Conservation (phyloP, 2,888 invertebrate species). For the Dysmachus trigonus region DNA sequence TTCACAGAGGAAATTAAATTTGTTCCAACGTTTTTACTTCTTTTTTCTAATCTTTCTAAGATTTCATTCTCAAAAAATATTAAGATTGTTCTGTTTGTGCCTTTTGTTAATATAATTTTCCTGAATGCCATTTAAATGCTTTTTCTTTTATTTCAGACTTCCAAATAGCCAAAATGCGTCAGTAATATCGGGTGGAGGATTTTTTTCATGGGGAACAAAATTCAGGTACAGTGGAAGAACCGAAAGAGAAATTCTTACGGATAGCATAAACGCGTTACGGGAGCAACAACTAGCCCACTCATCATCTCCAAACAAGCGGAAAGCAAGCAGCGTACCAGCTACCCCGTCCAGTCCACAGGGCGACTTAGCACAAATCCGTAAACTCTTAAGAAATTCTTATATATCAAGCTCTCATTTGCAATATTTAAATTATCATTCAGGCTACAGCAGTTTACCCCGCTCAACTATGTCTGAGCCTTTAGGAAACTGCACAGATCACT, state of each 20-base stretch:
- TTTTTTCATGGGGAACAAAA: conserved; percentile 94
- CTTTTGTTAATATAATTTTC: no score
- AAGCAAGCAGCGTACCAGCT: conserved; percentile 87
- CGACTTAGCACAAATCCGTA: conserved; percentile 69
- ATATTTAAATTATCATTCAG: conserved; percentile 63
- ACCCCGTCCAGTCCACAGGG: conserved; percentile 81
- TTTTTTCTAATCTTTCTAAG: no score
- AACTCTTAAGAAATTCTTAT: conserved; percentile 56
- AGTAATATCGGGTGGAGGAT: conserved; percentile 87
- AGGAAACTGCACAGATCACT: conserved; percentile 62
- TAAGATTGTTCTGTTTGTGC: no score
- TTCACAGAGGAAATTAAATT: no score
- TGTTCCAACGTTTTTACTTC: no score
- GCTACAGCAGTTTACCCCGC: conserved; percentile 85
- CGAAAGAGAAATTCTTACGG: conserved; percentile 88
- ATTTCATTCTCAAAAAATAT: no score
- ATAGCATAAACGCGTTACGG: conserved; percentile 74
- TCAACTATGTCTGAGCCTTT: conserved; percentile 82
- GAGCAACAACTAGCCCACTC: conserved; percentile 72
- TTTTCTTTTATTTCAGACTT: conserved; percentile 70
- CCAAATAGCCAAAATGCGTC: conserved; percentile 88
- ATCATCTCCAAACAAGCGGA: conserved; percentile 70
- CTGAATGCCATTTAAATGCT: no score
- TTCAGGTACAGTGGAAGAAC: conserved; percentile 93
- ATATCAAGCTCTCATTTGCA: conserved; percentile 54